These are phyloP conservation scores for Limonius californicus DNA, from an alignment of 1,140 invertebrate species.

Conservation along the genomic window DNA sequence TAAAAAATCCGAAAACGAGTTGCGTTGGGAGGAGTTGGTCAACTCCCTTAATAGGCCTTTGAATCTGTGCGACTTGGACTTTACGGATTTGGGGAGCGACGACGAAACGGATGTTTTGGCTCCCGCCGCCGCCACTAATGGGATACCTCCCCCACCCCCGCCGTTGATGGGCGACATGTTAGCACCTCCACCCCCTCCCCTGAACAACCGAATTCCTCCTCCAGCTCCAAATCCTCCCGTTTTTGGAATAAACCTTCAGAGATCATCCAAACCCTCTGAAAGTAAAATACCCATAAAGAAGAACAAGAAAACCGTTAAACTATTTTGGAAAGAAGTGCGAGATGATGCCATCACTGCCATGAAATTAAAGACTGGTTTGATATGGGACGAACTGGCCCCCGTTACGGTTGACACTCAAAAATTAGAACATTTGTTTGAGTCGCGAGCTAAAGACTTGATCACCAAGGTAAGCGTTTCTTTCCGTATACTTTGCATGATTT, in stretches of 20 bases:
- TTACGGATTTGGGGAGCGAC: constrained; percentile 85
- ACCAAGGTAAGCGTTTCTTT: constrained; percentile 66
- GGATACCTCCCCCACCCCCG: constrained; percentile 70
- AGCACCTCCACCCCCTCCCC: constrained; percentile 50
- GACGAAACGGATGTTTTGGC: constrained; percentile 67
- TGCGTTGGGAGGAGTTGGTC: constrained; percentile 92
- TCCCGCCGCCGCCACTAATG: constrained; percentile 56
- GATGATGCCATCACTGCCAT: constrained; percentile 76
- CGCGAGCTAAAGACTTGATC: constrained; percentile 91
- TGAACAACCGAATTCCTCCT: constrained; percentile 46
- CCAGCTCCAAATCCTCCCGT: constrained; percentile 45
- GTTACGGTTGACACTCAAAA: constrained; percentile 88
- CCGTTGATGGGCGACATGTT: constrained; percentile 50
- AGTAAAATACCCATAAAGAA: constrained; percentile 63
- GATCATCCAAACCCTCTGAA: constrained; percentile 46
- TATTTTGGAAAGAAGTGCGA: constrained; percentile 97
- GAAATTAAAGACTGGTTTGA: constrained; percentile 65
- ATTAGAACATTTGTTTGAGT: constrained; percentile 96
- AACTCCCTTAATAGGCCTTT: constrained; percentile 77
- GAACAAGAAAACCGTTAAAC: constrained; percentile 96
- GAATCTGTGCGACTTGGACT: constrained; percentile 92
- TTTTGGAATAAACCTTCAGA: constrained; percentile 46
- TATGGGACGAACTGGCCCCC: constrained; percentile 91
- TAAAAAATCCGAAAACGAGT: constrained; percentile 88
- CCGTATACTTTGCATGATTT: neutral